These are phyloP conservation scores for Coracias cyanogaster DNA, from an alignment of 2,797 vertebrate genomes.

Conservation along the genomic window DNA sequence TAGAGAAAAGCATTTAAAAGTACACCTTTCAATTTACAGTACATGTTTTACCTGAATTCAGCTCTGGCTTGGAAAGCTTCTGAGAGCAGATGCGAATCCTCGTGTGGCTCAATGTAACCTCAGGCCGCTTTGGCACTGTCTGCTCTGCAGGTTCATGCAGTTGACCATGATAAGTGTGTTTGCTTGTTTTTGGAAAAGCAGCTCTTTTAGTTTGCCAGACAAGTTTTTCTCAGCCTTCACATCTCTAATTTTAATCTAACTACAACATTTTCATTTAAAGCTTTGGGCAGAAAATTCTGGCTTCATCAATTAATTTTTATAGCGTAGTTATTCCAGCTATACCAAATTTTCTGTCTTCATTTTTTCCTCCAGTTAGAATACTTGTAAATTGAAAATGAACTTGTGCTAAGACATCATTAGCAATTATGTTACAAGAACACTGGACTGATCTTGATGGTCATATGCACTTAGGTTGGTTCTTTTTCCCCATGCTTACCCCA, in stretches of 20 bases:
- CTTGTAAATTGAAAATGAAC: constrained; percentile 60
- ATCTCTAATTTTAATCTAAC: constrained; percentile 45
- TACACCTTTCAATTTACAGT: constrained; percentile 46
- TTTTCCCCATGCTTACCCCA: not conserved
- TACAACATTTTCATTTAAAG: constrained; percentile 14
- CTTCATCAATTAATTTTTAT: constrained; percentile 37
- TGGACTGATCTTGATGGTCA: constrained; percentile 22
- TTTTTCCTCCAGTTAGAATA: not conserved
- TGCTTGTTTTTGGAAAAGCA: constrained; percentile 59
- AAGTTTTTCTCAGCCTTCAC: constrained; percentile 1
- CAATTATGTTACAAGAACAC: constrained; percentile 44
- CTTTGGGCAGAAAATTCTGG: constrained; percentile 46
- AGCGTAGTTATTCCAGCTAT: constrained; percentile 36
- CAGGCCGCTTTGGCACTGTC: constrained; percentile 8
- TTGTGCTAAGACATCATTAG: constrained; percentile 45
- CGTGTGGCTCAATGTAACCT: not conserved
- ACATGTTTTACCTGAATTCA: constrained; percentile 26
- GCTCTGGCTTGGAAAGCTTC: constrained; percentile 11
- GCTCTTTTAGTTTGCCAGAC: constrained; percentile 8
- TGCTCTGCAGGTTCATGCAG: constrained; percentile 15
- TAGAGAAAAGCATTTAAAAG: constrained; percentile 23
- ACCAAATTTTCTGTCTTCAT: constrained; percentile 45
- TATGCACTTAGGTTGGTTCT: constrained; percentile 22
- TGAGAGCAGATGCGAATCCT: constrained; percentile 38
- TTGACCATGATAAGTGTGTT: constrained; percentile 25